phyloP scores from a whole-genome alignment of 1,140 invertebrate genomes.

The Adoxophyes honmai region DNA sequence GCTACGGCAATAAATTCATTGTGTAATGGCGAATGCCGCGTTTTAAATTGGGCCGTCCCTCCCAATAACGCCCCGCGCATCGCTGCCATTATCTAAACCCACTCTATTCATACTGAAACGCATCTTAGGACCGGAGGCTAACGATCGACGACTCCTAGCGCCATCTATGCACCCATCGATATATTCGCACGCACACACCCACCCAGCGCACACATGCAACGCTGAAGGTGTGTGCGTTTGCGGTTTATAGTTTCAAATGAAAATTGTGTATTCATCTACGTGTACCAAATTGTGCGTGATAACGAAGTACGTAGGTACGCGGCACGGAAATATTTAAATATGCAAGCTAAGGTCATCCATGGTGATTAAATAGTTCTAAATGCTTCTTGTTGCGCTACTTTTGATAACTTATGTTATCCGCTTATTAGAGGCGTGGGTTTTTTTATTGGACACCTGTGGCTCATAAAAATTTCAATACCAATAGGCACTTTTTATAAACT shows the following conservation, averaged over 20 bases:
- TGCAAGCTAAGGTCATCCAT: constrained; percentile 56
- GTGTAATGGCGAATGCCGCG: constrained; percentile 62
- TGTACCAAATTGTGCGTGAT: constrained; percentile 47
- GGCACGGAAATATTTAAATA: constrained; percentile 51
- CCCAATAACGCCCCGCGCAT: constrained; percentile 66
- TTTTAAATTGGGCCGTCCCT: constrained; percentile 69
- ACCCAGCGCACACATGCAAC: background rate
- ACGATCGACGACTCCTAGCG: constrained; percentile 24
- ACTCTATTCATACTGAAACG: constrained; percentile 58
- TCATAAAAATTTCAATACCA: constrained; percentile 10
- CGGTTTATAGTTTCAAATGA: constrained; percentile 10
- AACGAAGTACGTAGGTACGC: constrained; percentile 27
- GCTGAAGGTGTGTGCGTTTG: constrained; percentile 18
- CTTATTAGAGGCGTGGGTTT: background rate
- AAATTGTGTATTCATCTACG: constrained; percentile 19
- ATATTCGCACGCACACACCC: no score
- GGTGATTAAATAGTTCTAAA: constrained; percentile 16
- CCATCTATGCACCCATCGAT: constrained; percentile 28
- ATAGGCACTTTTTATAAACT: constrained; percentile 1
- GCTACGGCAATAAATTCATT: constrained; percentile 68
- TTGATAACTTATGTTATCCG: background rate
- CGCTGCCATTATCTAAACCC: constrained; percentile 52
- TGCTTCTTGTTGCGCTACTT: background rate
- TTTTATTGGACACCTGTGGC: constrained; percentile 15
- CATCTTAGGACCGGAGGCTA: constrained; percentile 27